Evolutionary conservation across 2,888 invertebrate genomes (phyloP).

Genomic region (Pterostichus niger): DNA sequence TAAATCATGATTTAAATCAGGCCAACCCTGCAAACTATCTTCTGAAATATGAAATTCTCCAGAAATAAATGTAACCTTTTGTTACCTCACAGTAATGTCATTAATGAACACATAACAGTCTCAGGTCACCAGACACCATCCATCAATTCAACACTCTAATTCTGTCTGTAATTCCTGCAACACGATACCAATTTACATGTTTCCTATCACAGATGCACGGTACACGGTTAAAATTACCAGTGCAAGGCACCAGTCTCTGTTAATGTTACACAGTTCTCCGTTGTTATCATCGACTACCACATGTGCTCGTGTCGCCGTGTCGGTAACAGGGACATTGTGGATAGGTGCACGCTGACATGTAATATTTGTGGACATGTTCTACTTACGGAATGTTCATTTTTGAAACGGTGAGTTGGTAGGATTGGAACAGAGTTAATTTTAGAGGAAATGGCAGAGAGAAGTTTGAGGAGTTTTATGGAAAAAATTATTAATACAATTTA

Average conservation of each 20-base stretch:
- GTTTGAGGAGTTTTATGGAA: too few relatives aligned
- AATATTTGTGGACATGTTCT: neutral
- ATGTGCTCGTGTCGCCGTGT: constrained; percentile 23
- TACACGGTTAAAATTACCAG: constrained; percentile 37
- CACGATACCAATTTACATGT: constrained; percentile 30
- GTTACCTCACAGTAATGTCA: neutral
- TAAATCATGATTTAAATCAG: too few relatives aligned
- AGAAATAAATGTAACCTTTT: too few relatives aligned
- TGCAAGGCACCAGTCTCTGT: neutral
- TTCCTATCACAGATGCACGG: constrained; percentile 11
- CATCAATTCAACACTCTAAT: constrained; percentile 8
- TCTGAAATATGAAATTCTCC: too few relatives aligned
- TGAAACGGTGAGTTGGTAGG: too few relatives aligned
- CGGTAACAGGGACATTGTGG: constrained; percentile 13
- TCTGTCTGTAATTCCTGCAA: constrained; percentile 6
- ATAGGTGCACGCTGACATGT: constrained; percentile 23
- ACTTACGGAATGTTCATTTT: too few relatives aligned
- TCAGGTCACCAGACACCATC: constrained; percentile 9
- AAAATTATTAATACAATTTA: too few relatives aligned
- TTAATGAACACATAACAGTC: neutral
- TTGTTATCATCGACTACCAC: constrained; percentile 26
- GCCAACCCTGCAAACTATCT: too few relatives aligned
- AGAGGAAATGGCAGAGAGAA: too few relatives aligned
- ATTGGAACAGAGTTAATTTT: too few relatives aligned
- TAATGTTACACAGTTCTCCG: neutral